Evolutionary conservation across 2,888 invertebrate genomes (phyloP).

Genomic region (Orthonevra nobilis): DNA sequence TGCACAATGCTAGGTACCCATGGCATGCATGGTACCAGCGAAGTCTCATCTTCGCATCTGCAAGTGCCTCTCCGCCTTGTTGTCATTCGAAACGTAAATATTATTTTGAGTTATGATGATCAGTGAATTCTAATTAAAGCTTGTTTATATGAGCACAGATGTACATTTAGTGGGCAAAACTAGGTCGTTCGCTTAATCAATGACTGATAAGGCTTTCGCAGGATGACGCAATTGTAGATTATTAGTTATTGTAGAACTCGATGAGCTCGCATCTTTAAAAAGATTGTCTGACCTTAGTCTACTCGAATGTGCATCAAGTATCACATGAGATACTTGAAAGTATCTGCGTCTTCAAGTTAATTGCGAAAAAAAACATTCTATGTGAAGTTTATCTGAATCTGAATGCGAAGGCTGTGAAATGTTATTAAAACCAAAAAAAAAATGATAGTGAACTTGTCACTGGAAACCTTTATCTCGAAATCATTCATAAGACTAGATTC

Average conservation of each 20-base stretch:
- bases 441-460: constrained; percentile 8
- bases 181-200: constrained; percentile 56
- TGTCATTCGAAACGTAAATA: neutral
- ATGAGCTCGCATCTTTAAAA: constrained; percentile 32
- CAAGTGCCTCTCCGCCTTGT: neutral
- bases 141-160: neutral
- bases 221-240: constrained; percentile 51
- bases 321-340: constrained; percentile 34
- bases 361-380: constrained; percentile 48
- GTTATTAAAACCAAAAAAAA: too few species aligned
- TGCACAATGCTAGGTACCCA: constrained; percentile 35
- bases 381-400: constrained; percentile 49
- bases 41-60: too few species aligned
- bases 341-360: constrained; percentile 54
- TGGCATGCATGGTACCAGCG: constrained; percentile 3
- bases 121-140: constrained; percentile 40
- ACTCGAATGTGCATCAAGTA: constrained; percentile 12
- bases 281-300: constrained; percentile 62
- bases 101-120: neutral
- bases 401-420: constrained; percentile 34
- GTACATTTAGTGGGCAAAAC: constrained; percentile 12
- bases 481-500: neutral
- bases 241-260: constrained; percentile 31
- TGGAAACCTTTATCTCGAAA: neutral
- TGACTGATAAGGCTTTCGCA: constrained; percentile 53